phyloP scores from a whole-genome alignment of 92 coral and sea anemone genomes.

The Parazoanthus swiftii region DNA sequence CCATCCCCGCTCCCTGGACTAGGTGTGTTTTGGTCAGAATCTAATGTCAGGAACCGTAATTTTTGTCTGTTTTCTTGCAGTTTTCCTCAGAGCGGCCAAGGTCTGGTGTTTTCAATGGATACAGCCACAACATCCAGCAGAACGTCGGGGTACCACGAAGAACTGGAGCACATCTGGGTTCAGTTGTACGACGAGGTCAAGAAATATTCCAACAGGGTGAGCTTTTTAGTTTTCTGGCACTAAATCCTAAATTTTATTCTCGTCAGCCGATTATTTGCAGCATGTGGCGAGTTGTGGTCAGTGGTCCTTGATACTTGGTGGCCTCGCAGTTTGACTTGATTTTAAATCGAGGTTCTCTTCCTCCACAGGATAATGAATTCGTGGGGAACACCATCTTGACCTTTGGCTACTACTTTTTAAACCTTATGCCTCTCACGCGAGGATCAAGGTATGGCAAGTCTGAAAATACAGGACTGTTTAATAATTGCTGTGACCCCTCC shows the following conservation, averaged over 20 bases:
- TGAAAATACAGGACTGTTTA: too few species aligned
- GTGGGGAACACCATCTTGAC: conserved; percentile 70
- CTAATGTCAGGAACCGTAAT: neutral
- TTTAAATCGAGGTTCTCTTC: neutral
- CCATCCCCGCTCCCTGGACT: too few species aligned
- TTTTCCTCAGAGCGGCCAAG: conserved; percentile 31
- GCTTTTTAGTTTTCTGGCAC: neutral
- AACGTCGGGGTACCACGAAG: conserved; percentile 71
- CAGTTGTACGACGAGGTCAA: conserved; percentile 71
- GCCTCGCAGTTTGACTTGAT: neutral
- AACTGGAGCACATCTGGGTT: conserved; percentile 75
- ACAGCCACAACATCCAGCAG: conserved; percentile 81
- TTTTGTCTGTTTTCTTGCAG: neutral
- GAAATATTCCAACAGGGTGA: conserved; percentile 73
- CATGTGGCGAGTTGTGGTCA: too few species aligned
- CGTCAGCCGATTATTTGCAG: too few species aligned
- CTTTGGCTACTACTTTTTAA: conserved; percentile 76
- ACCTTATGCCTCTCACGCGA: conserved; percentile 83
- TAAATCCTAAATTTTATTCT: neutral
- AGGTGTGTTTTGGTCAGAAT: neutral
- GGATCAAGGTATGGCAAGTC: conserved; percentile 67
- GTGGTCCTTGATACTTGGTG: neutral
- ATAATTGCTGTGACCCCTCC: too few species aligned
- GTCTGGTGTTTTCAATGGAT: conserved; percentile 82
- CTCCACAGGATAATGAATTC: conserved; percentile 63